These are phyloP conservation scores for Timandra comae DNA, from an alignment of 2,888 invertebrate species.

Conservation along the genomic window DNA sequence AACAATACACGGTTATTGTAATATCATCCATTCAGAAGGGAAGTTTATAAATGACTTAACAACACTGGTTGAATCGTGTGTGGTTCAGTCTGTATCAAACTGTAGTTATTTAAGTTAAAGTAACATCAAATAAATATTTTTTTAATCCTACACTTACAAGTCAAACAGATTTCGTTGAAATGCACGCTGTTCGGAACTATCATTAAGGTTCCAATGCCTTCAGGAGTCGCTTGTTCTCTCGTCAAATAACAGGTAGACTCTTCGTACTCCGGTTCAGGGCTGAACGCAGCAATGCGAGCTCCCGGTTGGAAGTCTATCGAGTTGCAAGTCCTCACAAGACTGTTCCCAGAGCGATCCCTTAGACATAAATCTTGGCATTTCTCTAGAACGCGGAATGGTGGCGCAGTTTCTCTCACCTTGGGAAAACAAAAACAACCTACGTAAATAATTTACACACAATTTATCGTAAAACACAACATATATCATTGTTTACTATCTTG, in stretches of 20 bases:
- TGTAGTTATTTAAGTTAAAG: no score
- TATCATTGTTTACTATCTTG: conserved; percentile 11
- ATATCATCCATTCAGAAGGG: no score
- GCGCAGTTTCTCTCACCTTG: conserved; percentile 86
- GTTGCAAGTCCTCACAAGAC: conserved; percentile 88
- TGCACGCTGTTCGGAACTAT: conserved; percentile 92
- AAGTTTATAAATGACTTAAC: conserved; percentile 16
- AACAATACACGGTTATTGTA: no score
- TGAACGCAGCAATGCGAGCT: conserved; percentile 88
- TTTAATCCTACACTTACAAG: conserved; percentile 89
- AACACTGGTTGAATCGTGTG: no score
- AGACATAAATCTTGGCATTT: conserved; percentile 92
- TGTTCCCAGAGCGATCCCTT: conserved; percentile 88
- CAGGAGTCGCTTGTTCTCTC: conserved; percentile 89
- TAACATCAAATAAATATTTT: no score
- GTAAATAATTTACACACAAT: conserved; percentile 4
- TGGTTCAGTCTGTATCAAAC: no score
- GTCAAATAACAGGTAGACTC: conserved; percentile 92
- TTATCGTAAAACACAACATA: conserved; percentile 1
- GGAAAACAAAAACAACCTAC: conserved; percentile 9
- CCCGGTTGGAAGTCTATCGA: conserved; percentile 95
- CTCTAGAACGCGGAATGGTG: conserved; percentile 91
- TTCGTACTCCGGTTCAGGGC: conserved; percentile 88
- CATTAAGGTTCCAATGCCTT: conserved; percentile 93
- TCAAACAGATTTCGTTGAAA: conserved; percentile 92